phyloP scores from a whole-genome alignment of 2,113 vertebrate species.

The Cebus imitator region DNA sequence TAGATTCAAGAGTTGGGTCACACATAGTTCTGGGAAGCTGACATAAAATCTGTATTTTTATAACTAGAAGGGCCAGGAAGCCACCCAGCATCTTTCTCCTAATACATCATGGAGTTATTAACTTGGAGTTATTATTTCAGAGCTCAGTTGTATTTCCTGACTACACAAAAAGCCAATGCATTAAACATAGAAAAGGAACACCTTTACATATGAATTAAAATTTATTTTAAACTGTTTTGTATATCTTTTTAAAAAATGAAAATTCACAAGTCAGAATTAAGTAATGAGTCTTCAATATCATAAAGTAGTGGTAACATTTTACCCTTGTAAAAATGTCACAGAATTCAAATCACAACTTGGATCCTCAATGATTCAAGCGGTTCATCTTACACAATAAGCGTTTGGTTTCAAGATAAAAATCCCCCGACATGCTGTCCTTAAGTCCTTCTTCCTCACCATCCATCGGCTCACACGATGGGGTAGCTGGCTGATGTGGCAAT shows the following conservation, averaged over 20 bases:
- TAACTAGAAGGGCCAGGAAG: neutral
- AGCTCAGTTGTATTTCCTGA: neutral
- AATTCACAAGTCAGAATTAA: conserved; percentile 77
- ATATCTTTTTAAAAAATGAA: conserved; percentile 74
- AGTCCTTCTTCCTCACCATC: neutral
- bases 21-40: neutral
- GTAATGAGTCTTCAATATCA: conserved; percentile 76
- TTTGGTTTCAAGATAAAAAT: conserved; percentile 72
- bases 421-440: neutral
- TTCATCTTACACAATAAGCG: conserved; percentile 69
- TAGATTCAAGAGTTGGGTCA: neutral
- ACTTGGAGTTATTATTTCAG: neutral
- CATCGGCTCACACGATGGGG: conserved; percentile 81
- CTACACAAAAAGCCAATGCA: neutral
- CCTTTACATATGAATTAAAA: conserved; percentile 67
- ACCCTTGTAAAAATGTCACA: conserved; percentile 81
- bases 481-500: conserved; percentile 90
- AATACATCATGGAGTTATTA: neutral
- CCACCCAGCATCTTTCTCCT: neutral
- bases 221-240: conserved; percentile 84
- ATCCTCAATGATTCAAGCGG: conserved; percentile 73
- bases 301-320: conserved; percentile 77
- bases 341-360: conserved; percentile 77
- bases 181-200: conserved; percentile 13
- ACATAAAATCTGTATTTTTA: neutral